Evolutionary conservation across 1,140 invertebrate genomes (phyloP), one percentile per base, ranked within the genome.

Genomic region (Lordiphosa stackelbergi): DNA sequence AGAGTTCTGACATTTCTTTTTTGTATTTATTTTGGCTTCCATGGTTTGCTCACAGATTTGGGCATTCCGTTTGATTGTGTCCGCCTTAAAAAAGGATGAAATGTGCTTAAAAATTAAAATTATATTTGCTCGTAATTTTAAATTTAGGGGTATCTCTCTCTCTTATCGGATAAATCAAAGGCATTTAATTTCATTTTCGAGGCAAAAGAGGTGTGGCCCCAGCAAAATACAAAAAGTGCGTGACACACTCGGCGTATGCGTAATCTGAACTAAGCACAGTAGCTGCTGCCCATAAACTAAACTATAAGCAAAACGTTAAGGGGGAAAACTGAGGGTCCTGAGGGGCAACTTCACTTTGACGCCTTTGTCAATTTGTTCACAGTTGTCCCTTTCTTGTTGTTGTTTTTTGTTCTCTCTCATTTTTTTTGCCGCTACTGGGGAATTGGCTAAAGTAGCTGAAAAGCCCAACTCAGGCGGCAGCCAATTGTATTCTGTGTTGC

Each of bases 141-240:
- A 24, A n/a, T n/a, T n/a, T n/a, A n/a, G n/a, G 22, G 22, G 4
- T 24, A 5, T 24, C 22, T 24, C 5, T 24, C 22, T 24, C 5
- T 24, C 22, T 64, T 64, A 66, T 64, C 65, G 77, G 73, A 79
- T 79, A 79, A 79, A 74, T 79, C 75, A 79, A 79, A 81, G 56
- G 51, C 62, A 71, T 81, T 79, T 81, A 64, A 79, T 81, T 79
- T 81, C 37, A 63, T 81, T 79, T 71, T 53, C 51, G 48, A 62
- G 69, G 52, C 57, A 62, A 52, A 45, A 42, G 36, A 53, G 52
- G 38, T 24, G 37, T 45, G 55, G 31, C 49, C 16, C 28, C 53
- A 35, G 16, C 61, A 66, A 40, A 24, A 24, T 24, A 6, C 63
- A 36, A 35, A 49, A 55, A 65, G 56, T 74, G 70, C 59, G 51